Base-by-base conservation (phyloP, 2,888 invertebrate genomes). In the Endotricha flammealis region DNA sequence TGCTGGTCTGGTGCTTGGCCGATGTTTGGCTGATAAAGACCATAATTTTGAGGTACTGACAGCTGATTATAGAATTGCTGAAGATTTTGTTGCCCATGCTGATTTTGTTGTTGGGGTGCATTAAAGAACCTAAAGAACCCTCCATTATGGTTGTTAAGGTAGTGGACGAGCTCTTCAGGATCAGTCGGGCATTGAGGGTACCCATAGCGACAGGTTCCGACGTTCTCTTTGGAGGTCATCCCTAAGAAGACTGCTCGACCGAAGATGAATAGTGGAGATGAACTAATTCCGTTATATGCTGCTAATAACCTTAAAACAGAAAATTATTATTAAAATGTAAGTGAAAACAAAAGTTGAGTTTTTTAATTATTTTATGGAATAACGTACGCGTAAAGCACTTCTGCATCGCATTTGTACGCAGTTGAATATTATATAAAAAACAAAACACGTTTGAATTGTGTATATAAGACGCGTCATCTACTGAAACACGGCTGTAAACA, bases 111-210 rank as follows among this genome's bases (percentile, higher is more conserved):
- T 44, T 53, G 80, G 34, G 87, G 88, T 25, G 87, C 88, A 44
- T 88, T 91, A 61, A 95, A 95, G 64, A 93, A 93, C 42, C 93
- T 88, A 64, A 95, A 95, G 73, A 95, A 94, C 1, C 95, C 95
- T 24, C 95, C 95, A 38, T 94, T 94, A 62, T 95, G 91, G 70
- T 94, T 95, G 77, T 95, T 95, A 32, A 95, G 80, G 65, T 95
- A 95, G 64, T 92, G 85, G 22, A 95, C 88, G 6, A 95, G 87
- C 49, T 90, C 89, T 47, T 92, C 91, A 16, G 93, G 88, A 63
- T 93, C 91, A 30, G 88, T 88, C 0, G 95, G 95, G 57, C 95
- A 95, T 33, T 87, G 87, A 0, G 92, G 90, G 60, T 94, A 95
- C 6, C 92, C 91, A 40, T 85, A 80, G 27, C 88, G 80, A 53